Base-by-base conservation (phyloP, 23 tunicate genomes). In the Phallusia fumigata region DNA sequence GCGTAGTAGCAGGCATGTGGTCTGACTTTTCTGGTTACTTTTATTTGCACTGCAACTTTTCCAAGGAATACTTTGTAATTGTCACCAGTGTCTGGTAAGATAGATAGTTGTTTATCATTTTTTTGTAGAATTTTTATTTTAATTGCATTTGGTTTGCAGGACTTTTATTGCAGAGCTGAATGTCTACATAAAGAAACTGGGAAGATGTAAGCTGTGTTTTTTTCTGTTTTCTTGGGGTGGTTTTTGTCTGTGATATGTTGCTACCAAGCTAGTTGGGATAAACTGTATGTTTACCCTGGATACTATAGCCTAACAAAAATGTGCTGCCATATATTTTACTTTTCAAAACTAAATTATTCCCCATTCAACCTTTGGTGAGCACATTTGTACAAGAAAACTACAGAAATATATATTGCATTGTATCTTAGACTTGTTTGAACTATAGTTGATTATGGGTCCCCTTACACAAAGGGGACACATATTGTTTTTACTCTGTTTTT, bases 111-210 rank as follows among this genome's bases (percentile, higher is more conserved):
- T 58, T 58, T 58, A 24, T 58, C 13, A 3, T 58, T 58, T 5
- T 6, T 21, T 24, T 6, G 8, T 58, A 5, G 32, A 12, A 6
- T 65, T 24, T 65, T 24, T 8, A 6, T 65, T 65, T 65, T 24
- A 65, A 65, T 24, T 6, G 8, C 35, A 5, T 75, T 75, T 75
- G 40, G 34, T 77, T 74, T 80, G 21, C 79, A 92, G 97, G 86
- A 92, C 91, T 51, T 95, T 86, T 82, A 73, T 95, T 82, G 90
- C 95, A 15, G 98, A 95, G 79, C 65, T 95, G 83, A 51, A 74
- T 12, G 86, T 95, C 22, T 95, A 89, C 65, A 90, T 95, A 45
- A 89, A 79, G 53, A 95, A 86, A 52, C 52, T 95, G 19, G 88
- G 90, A 50, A 73, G 85, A 86, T 73, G 94, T 86, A 80, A 85